phyloP scores from a whole-genome alignment of 23 tunicate species.

The Trididemnum clinides region DNA sequence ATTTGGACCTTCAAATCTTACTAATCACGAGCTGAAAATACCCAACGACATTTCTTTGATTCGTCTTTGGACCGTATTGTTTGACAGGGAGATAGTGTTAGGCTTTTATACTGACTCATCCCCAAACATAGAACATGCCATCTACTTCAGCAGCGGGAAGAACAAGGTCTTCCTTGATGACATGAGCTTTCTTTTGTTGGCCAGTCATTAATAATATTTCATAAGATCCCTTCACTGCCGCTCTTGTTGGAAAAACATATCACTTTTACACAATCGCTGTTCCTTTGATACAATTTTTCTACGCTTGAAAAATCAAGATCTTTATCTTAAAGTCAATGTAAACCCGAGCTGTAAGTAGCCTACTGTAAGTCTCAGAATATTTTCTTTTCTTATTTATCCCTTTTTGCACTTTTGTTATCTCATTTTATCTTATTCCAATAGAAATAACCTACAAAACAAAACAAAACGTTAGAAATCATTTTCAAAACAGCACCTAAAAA shows the following conservation, averaged over 20 bases:
- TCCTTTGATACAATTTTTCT: not conserved
- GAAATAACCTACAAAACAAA: too few relatives aligned
- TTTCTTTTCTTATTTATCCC: too few relatives aligned
- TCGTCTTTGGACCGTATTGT: not conserved
- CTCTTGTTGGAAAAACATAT: not conserved
- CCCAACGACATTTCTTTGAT: not conserved
- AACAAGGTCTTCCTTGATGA: not conserved
- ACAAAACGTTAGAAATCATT: too few relatives aligned
- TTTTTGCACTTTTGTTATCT: too few relatives aligned
- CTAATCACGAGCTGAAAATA: not conserved
- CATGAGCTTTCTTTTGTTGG: not conserved
- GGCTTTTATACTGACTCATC: not conserved
- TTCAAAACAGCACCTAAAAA: too few relatives aligned
- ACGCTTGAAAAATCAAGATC: not conserved
- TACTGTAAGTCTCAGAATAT: too few relatives aligned
- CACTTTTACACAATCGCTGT: not conserved
- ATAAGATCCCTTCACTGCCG: not conserved
- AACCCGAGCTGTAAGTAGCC: too few relatives aligned
- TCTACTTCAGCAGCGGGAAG: not conserved
- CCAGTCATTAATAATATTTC: not conserved
- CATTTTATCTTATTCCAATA: too few relatives aligned
- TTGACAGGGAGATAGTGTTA: not conserved
- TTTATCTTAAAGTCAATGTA: too few relatives aligned
- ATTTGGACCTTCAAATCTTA: not conserved
- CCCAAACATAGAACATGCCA: not conserved